A percentile compares a stretch with the other conserved stretches of the same genome.
Evolutionary conservation across 1,140 invertebrate species (phyloP).

Genomic region (Physella acuta): DNA sequence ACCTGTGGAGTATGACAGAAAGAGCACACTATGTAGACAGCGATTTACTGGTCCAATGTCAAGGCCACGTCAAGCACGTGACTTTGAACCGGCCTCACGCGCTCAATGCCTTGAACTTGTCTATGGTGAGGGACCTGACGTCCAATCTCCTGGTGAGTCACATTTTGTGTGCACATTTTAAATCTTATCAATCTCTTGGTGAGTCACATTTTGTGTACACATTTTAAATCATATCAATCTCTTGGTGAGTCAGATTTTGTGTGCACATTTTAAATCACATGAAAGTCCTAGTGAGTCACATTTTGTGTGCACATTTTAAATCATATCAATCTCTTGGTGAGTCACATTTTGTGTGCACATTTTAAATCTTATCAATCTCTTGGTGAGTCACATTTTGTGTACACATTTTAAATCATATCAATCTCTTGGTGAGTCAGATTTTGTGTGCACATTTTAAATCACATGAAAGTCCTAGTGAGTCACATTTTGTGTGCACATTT

Average conservation of each 20-base stretch:
- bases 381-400: too few species aligned
- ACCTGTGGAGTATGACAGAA: constrained; percentile 2
- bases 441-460: too few species aligned
- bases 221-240: not conserved
- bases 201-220: not conserved
- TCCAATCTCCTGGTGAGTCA: not conserved
- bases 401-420: too few species aligned
- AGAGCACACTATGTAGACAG: not conserved
- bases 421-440: too few species aligned
- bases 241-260: not conserved
- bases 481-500: too few species aligned
- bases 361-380: too few species aligned
- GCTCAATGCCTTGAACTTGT: constrained; percentile 4
- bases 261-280: not conserved
- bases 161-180: not conserved
- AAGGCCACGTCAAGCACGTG: not conserved
- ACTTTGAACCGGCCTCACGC: not conserved
- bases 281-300: not conserved
- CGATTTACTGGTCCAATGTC: not conserved
- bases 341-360: not conserved
- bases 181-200: not conserved
- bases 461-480: too few species aligned
- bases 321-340: not conserved
- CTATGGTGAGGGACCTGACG: constrained; percentile 5
- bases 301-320: not conserved